These are phyloP conservation scores for Buathra laborator DNA, from an alignment of 2,888 invertebrate species.

Conservation along the genomic window DNA sequence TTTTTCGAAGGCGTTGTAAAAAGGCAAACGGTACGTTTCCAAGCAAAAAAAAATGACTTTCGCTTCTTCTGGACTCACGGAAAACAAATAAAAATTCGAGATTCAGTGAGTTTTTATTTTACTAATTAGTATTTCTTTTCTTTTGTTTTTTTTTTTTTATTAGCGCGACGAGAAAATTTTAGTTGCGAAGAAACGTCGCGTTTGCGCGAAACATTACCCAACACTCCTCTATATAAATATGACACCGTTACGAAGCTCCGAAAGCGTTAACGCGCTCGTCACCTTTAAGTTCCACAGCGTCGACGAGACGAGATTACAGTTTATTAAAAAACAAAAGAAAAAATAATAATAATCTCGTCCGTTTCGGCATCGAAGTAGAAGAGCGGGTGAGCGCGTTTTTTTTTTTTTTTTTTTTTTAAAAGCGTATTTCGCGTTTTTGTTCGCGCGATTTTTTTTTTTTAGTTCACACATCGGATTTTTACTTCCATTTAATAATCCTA, in stretches of 20 bases:
- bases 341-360: not conserved
- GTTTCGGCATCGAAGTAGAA: not conserved
- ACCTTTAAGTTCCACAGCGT: constrained; percentile 40
- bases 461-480: constrained; percentile 5
- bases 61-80: too few species aligned
- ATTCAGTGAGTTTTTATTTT: not conserved
- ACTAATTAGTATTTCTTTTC: not conserved
- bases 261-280: constrained; percentile 50
- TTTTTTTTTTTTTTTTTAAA: not conserved
- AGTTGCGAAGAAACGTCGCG: not conserved
- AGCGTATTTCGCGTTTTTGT: constrained; percentile 10
- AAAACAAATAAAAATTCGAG: too few species aligned
- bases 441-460: not conserved
- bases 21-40: constrained; percentile 9
- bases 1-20: constrained; percentile 27
- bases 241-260: constrained; percentile 62
- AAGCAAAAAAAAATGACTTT: not conserved
- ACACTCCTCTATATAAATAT: constrained; percentile 15
- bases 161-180: not conserved
- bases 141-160: not conserved
- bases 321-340: not conserved
- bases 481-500: constrained; percentile 13
- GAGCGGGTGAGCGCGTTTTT: not conserved
- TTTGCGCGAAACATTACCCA: constrained; percentile 9
- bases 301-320: constrained; percentile 1